Evolutionary conservation across 2,888 invertebrate species (phyloP).

Genomic region (Himalopsyche anomala): DNA sequence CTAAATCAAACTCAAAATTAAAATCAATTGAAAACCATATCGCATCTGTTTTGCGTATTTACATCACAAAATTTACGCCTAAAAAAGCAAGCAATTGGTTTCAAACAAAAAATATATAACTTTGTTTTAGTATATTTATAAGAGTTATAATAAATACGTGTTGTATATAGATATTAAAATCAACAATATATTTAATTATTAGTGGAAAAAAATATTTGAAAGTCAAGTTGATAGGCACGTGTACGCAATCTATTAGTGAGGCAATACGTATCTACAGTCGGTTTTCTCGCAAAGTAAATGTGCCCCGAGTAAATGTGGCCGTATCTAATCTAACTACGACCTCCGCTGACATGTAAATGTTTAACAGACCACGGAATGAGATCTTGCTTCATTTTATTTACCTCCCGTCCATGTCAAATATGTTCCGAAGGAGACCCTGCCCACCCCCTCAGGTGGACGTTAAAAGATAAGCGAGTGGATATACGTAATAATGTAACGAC

Average conservation of each 20-base stretch:
- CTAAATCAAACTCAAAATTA: too few relatives aligned
- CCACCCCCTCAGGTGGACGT: slow-evolving; percentile 48
- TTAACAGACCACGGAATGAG: slow-evolving; percentile 67
- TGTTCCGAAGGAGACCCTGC: slow-evolving; percentile 48
- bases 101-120: too few relatives aligned
- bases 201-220: neutral
- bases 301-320: slow-evolving; percentile 47
- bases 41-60: too few relatives aligned
- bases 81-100: too few relatives aligned
- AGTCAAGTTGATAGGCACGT: neutral
- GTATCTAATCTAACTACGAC: slow-evolving; percentile 61
- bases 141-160: too few relatives aligned
- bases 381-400: slow-evolving; percentile 66
- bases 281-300: slow-evolving; percentile 52
- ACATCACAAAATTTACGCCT: too few relatives aligned
- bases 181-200: too few relatives aligned
- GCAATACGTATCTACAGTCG: neutral
- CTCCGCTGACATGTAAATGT: slow-evolving; percentile 66
- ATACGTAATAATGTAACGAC: slow-evolving; percentile 19
- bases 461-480: slow-evolving; percentile 3
- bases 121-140: too few relatives aligned
- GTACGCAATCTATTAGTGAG: neutral
- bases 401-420: slow-evolving; percentile 64
- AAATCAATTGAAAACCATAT: too few relatives aligned
- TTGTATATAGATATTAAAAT: too few relatives aligned